These are phyloP conservation scores for Agraylea sexmaculata DNA, from an alignment of 1,140 invertebrate species.

Conservation along the genomic window DNA sequence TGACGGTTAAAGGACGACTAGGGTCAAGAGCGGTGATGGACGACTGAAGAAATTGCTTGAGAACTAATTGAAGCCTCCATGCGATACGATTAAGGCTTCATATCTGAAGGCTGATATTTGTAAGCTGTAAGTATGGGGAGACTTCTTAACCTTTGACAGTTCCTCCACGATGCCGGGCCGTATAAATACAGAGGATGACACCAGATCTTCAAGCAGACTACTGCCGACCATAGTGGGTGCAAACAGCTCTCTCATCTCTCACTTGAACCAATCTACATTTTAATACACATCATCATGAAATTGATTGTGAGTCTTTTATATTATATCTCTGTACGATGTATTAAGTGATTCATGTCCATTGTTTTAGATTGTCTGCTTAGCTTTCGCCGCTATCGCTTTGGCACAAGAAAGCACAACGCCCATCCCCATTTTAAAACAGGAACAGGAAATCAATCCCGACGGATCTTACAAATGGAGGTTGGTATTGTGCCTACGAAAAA, in stretches of 20 bases:
- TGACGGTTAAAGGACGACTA: too few species aligned
- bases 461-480: conserved; percentile 53
- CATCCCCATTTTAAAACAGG: conserved; percentile 47
- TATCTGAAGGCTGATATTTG: too few species aligned
- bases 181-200: conserved; percentile 23
- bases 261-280: conserved; percentile 11
- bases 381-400: conserved; percentile 29
- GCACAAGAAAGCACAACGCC: conserved; percentile 37
- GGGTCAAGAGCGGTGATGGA: too few species aligned
- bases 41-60: too few species aligned
- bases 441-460: conserved; percentile 50
- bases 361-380: conserved; percentile 31
- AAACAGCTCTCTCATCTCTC: too few species aligned
- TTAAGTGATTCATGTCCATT: neutral
- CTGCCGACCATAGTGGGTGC: conserved; percentile 17
- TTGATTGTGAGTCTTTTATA: conserved; percentile 15
- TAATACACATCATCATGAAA: conserved; percentile 15
- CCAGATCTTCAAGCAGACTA: conserved; percentile 16
- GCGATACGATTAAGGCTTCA: too few species aligned
- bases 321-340: neutral
- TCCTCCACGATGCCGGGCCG: too few species aligned
- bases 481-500: conserved; percentile 29
- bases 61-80: too few species aligned
- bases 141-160: too few species aligned
- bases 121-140: too few species aligned